These are phyloP conservation scores for Paralinhomoeus sp. DNA, from an alignment of 2,888 invertebrate species.

Conservation along the genomic window DNA sequence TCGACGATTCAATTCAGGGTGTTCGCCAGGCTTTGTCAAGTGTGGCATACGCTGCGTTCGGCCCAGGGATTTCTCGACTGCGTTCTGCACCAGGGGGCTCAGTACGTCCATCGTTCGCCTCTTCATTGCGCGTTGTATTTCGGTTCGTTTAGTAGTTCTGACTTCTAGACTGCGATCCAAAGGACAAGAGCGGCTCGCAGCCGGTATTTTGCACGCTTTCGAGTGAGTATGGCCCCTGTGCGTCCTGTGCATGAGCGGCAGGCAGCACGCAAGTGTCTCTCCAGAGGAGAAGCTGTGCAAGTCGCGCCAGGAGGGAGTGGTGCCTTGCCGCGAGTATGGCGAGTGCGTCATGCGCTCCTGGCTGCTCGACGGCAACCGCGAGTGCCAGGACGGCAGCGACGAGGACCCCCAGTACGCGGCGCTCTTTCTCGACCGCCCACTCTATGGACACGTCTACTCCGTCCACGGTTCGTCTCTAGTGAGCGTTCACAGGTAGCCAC, in stretches of 20 bases:
- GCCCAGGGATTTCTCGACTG: not conserved
- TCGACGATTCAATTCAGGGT: too few relatives aligned
- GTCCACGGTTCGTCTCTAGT: too few relatives aligned
- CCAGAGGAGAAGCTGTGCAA: slow-evolving; percentile 18
- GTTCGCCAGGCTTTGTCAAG: not conserved
- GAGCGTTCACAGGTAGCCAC: too few relatives aligned
- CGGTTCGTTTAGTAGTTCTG: too few relatives aligned
- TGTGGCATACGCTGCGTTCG: not conserved
- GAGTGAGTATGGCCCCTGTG: not conserved
- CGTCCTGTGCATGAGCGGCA: not conserved
- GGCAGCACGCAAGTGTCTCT: slow-evolving; percentile 2
- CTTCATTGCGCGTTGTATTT: too few relatives aligned
- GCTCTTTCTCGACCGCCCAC: too few relatives aligned
- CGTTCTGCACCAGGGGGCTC: not conserved
- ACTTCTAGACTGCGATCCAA: too few relatives aligned
- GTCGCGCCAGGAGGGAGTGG: slow-evolving; percentile 12
- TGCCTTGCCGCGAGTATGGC: slow-evolving; percentile 21
- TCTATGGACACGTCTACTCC: too few relatives aligned
- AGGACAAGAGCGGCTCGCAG: not conserved
- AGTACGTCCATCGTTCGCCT: not conserved
- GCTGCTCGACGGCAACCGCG: slow-evolving; percentile 16
- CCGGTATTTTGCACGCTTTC: not conserved
- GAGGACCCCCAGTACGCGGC: too few relatives aligned
- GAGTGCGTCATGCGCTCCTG: slow-evolving; percentile 20
- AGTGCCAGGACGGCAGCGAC: slow-evolving; percentile 21